These are phyloP conservation scores for Perdita meconis DNA, from an alignment of 2,888 invertebrate species.

Conservation along the genomic window DNA sequence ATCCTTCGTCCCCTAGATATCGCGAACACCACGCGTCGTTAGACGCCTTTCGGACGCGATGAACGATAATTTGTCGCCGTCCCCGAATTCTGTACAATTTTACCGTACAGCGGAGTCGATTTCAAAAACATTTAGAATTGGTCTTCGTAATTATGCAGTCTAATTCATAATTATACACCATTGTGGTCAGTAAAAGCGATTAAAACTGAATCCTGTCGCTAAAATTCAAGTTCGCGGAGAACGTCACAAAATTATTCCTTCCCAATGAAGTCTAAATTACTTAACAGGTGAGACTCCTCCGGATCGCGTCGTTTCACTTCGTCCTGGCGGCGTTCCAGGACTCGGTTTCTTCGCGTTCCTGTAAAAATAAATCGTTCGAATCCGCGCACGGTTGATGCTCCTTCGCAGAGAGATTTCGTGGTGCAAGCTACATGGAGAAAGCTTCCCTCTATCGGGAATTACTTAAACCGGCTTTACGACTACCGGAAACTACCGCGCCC, in stretches of 20 bases:
- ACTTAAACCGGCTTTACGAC: conserved; percentile 83
- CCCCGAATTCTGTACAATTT: conserved; percentile 2
- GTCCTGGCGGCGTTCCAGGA: background rate
- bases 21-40: conserved; percentile 72
- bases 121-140: no score
- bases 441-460: conserved; percentile 81
- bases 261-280: no score
- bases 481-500: conserved; percentile 77
- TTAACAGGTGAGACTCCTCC: no score
- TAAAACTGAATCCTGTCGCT: no score
- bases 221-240: no score
- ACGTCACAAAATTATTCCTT: no score
- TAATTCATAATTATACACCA: no score
- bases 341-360: background rate
- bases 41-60: conserved; percentile 70
- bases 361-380: background rate
- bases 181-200: no score
- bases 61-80: conserved; percentile 73
- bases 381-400: conserved; percentile 1
- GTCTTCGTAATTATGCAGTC: no score
- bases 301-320: background rate
- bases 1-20: conserved; percentile 46
- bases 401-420: conserved; percentile 43
- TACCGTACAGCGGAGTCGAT: no score
- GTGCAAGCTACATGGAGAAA: conserved; percentile 63